Evolutionary conservation across 2,888 invertebrate species (phyloP).

Genomic region (Neelides folsomi): DNA sequence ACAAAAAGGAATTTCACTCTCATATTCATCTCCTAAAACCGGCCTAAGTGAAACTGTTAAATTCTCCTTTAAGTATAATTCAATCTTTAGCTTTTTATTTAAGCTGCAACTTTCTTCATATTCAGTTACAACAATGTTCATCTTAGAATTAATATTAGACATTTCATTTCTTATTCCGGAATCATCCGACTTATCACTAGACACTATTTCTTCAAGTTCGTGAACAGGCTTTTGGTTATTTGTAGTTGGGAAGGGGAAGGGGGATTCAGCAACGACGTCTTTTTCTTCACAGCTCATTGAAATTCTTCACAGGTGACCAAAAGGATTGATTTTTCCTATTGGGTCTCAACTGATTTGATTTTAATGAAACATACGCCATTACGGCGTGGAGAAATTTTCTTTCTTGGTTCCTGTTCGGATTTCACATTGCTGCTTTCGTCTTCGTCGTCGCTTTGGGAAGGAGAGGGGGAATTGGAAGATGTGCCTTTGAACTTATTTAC

Average conservation of each 20-base stretch:
- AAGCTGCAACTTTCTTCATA: neutral
- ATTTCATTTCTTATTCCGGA: too few species aligned
- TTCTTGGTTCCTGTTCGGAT: slow-evolving; percentile 4
- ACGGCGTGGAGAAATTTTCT: slow-evolving; percentile 9
- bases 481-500: slow-evolving; percentile 2
- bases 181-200: too few species aligned
- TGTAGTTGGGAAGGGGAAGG: neutral
- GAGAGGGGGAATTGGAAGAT: slow-evolving; percentile 2
- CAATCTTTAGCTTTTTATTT: neutral
- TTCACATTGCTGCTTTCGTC: slow-evolving; percentile 6
- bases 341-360: slow-evolving; percentile 11
- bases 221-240: neutral
- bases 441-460: slow-evolving; percentile 5
- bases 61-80: too few species aligned
- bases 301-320: neutral
- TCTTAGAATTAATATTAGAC: too few species aligned
- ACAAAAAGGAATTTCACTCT: slow-evolving; percentile 12
- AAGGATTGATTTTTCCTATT: neutral
- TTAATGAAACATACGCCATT: slow-evolving; percentile 27
- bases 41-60: neutral
- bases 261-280: neutral
- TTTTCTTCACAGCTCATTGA: slow-evolving; percentile 3
- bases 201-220: neutral
- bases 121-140: too few species aligned
- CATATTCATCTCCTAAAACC: slow-evolving; percentile 5